Evolutionary conservation across 2,888 invertebrate species (phyloP), one percentile per base, ranked within the genome.

Genomic region (Agrilus cyanescens): DNA sequence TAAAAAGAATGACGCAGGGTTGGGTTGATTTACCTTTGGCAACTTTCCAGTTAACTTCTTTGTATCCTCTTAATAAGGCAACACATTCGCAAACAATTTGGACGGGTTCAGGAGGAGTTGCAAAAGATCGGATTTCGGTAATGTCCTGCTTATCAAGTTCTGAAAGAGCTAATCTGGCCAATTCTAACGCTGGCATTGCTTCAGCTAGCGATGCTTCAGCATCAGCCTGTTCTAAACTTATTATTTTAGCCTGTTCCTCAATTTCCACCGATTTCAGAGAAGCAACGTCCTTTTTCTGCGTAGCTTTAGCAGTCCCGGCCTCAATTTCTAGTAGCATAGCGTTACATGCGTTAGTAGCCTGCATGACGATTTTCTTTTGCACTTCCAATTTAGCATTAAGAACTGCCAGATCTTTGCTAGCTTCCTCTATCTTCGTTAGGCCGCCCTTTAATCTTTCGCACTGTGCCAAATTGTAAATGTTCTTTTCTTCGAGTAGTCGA

Each of bases 21-120:
- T n/a, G n/a, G n/a, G n/a, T n/a, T n/a, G n/a, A n/a, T n/a, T 20
- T 20, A 20, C 20, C 64, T 85, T 91, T 67, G 0, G 91, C 90
- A 2, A 83, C 77, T 62, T 91, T 91, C 93, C 93, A 94, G 34
- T 80, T 85, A 3, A 90, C 78, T 51, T 93, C 93, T 53, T 84
- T 85, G 36, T 81, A 72, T 2, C 86, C 87, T 48, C 83, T 76
- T 44, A 94, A 73, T 40, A 93, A 88, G 0, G 84, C 86, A 14
- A 94, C 82, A 59, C 90, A 90, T 62, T 94, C 93, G 60, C 88
- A 88, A 1, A 94, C 85, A 1, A 82, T 48, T 70, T 91, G 90
- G 18, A 93, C 91, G 12, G 88, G 81, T 53, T 88, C 85, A 0
- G 91, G 91, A 0, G 93, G 93, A 1, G 89, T 90, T 7, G 89